These are phyloP conservation scores for Ageneiosus marmoratus DNA, from an alignment of 2,113 vertebrate genomes.

Conservation along the genomic window DNA sequence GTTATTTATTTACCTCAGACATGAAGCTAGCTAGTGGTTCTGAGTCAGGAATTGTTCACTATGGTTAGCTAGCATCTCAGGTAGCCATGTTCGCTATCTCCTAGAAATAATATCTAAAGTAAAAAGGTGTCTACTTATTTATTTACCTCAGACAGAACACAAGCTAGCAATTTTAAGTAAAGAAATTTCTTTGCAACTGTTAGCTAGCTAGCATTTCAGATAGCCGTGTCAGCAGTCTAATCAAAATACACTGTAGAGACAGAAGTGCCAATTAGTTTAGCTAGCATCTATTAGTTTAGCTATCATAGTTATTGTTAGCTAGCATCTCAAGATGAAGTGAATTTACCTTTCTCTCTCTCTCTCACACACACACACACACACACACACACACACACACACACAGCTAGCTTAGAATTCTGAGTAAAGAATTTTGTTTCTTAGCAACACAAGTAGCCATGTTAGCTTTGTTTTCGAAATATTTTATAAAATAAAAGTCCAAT, in stretches of 20 bases:
- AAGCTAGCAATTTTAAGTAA: background rate
- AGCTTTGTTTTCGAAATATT: background rate
- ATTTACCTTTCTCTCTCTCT: too few species aligned
- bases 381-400: background rate
- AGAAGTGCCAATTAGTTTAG: too few species aligned
- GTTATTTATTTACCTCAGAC: background rate
- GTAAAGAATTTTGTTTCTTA: background rate
- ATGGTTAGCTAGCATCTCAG: background rate
- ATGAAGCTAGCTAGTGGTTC: too few species aligned
- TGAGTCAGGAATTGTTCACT: too few species aligned
- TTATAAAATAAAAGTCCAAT: background rate
- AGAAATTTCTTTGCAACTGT: background rate
- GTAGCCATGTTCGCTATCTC: background rate
- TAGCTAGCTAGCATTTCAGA: background rate
- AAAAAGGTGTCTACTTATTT: background rate
- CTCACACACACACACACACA: too few species aligned
- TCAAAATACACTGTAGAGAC: too few species aligned
- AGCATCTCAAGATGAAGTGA: too few species aligned
- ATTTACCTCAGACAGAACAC: background rate
- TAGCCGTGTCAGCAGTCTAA: background rate
- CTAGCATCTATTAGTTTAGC: too few species aligned
- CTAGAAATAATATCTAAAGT: background rate
- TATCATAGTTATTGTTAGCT: too few species aligned
- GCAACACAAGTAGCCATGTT: background rate
- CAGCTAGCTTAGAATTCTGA: background rate